Evolutionary conservation across 2,113 vertebrate genomes (phyloP).

Genomic region (Fregata magnificens): DNA sequence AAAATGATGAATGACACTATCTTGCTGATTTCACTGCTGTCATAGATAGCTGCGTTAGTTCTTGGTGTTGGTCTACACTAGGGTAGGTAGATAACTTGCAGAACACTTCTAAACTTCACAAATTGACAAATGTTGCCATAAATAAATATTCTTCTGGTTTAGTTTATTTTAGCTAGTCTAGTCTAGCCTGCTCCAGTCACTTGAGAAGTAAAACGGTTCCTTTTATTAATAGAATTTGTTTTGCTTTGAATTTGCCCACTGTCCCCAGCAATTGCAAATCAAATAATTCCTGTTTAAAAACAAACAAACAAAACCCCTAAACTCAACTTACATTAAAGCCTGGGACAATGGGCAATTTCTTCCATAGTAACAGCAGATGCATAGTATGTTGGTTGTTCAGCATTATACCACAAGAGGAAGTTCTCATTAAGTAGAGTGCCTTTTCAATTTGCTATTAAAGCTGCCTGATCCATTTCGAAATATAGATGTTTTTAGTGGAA

Average conservation of each 20-base stretch:
- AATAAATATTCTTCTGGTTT: background rate
- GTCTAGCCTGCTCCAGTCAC: background rate
- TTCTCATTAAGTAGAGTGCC: conserved; percentile 10
- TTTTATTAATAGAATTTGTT: background rate
- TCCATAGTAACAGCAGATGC: background rate
- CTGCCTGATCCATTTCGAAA: background rate
- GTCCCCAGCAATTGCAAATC: background rate
- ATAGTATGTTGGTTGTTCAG: background rate
- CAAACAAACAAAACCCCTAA: background rate
- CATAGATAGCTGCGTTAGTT: background rate
- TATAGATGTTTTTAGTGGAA: background rate
- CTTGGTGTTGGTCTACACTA: background rate
- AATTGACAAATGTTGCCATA: background rate
- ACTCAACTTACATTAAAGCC: background rate
- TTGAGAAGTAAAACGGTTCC: background rate
- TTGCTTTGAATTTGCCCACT: background rate
- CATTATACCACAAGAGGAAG: background rate
- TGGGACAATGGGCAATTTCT: background rate
- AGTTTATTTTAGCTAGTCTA: background rate
- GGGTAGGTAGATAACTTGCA: background rate
- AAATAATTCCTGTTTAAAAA: background rate
- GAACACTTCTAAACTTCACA: background rate
- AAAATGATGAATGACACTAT: background rate
- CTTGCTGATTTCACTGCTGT: background rate
- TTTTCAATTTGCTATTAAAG: background rate